A percentile compares a stretch with the other conserved stretches of the same genome.
phyloP scores from a whole-genome alignment of 2,888 invertebrate species.

The Cephonodes hylas region DNA sequence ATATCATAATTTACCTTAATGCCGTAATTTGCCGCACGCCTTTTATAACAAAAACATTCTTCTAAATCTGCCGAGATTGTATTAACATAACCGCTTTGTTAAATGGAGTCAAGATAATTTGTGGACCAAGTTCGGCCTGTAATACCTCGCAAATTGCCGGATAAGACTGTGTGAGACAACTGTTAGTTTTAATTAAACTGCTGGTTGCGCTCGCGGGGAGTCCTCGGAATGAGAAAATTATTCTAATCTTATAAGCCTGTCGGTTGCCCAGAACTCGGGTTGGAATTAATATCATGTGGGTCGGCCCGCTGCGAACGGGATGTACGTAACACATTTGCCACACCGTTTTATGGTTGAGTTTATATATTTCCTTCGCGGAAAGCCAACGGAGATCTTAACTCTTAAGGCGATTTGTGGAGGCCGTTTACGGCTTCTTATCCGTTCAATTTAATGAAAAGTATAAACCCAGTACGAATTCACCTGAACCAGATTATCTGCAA shows the following conservation, averaged over 20 bases:
- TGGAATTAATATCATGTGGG: conserved; percentile 70
- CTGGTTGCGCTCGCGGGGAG: conserved; percentile 74
- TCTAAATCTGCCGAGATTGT: conserved; percentile 70
- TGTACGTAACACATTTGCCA: conserved; percentile 27
- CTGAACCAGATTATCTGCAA: conserved; percentile 67
- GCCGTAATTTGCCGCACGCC: conserved; percentile 61
- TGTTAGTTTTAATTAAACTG: conserved; percentile 82
- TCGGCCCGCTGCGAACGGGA: conserved; percentile 37
- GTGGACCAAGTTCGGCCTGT: conserved; percentile 78
- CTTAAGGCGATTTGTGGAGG: conserved; percentile 55
- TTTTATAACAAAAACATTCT: conserved; percentile 69
- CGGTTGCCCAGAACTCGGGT: conserved; percentile 65
- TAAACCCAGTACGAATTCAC: conserved; percentile 60
- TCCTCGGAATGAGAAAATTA: conserved; percentile 77
- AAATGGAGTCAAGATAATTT: conserved; percentile 80
- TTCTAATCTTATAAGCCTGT: conserved; percentile 79
- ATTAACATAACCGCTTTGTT: conserved; percentile 80
- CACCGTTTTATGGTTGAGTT: conserved; percentile 25
- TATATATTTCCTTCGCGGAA: conserved; percentile 19
- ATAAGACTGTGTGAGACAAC: conserved; percentile 81
- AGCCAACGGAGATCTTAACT: conserved; percentile 32
- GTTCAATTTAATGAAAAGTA: conserved; percentile 73
- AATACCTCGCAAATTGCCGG: conserved; percentile 81
- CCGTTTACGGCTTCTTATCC: conserved; percentile 37
- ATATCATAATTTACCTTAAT: conserved; percentile 69